A percentile compares a stretch with the other conserved stretches of the same genome.
These are phyloP conservation scores for Pelodytes ibericus DNA, from an alignment of 2,797 vertebrate genomes.

Conservation along the genomic window DNA sequence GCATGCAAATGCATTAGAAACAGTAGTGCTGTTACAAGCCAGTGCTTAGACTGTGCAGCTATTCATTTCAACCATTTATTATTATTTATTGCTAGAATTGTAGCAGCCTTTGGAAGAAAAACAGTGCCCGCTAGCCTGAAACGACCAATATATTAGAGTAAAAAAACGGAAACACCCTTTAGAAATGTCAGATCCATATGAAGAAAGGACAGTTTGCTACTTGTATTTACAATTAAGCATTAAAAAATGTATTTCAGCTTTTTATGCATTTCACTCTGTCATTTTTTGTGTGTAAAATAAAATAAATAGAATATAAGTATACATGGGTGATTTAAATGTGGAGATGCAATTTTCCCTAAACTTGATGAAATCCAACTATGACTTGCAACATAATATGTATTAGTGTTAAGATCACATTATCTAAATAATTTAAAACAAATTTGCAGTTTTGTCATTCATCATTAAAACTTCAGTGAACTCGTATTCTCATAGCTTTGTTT, in stretches of 20 bases:
- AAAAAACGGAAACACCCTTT: constrained; percentile 73
- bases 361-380: too few relatives aligned
- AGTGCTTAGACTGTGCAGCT: constrained; percentile 75
- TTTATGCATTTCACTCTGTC: not conserved
- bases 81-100: constrained; percentile 67
- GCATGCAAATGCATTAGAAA: constrained; percentile 71
- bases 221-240: not conserved
- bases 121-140: constrained; percentile 69
- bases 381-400: too few relatives aligned
- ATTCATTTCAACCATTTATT: constrained; percentile 75
- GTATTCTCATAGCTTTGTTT: too few relatives aligned
- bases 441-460: too few relatives aligned
- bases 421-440: too few relatives aligned
- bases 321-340: too few relatives aligned
- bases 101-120: constrained; percentile 73
- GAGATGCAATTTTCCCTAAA: too few relatives aligned
- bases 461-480: too few relatives aligned
- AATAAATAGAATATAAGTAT: not conserved
- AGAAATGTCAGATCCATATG: constrained; percentile 71
- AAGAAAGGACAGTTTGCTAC: not conserved
- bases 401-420: too few relatives aligned
- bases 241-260: not conserved
- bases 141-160: constrained; percentile 77
- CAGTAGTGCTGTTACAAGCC: constrained; percentile 64
- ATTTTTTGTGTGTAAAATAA: not conserved